These are phyloP conservation scores for Andrena fulva DNA, from an alignment of 2,888 invertebrate genomes.

Conservation along the genomic window DNA sequence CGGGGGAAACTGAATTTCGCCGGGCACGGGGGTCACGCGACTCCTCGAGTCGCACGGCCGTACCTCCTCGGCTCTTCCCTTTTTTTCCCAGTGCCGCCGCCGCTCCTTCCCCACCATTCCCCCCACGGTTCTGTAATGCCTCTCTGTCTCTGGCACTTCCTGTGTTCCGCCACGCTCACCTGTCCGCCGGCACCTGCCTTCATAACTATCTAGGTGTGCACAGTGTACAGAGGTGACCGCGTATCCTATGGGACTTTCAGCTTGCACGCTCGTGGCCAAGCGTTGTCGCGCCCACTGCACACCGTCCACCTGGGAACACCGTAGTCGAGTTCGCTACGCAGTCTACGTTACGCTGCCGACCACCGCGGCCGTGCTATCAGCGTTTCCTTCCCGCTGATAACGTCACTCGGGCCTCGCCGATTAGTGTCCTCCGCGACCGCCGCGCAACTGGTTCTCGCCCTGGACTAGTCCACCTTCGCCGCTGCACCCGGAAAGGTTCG, in stretches of 20 bases:
- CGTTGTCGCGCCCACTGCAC: slow-evolving; percentile 24
- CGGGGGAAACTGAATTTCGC: slow-evolving; percentile 9
- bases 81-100: slow-evolving; percentile 52
- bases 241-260: slow-evolving; percentile 66
- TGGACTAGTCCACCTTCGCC: not conserved
- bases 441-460: slow-evolving; percentile 11
- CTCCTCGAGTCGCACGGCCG: slow-evolving; percentile 32
- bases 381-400: slow-evolving; percentile 55
- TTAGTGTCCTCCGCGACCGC: slow-evolving; percentile 17
- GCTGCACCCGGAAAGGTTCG: slow-evolving; percentile 42
- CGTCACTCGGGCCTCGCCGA: slow-evolving; percentile 18
- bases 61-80: slow-evolving; percentile 32
- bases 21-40: slow-evolving; percentile 30
- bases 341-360: slow-evolving; percentile 73
- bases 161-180: slow-evolving; percentile 82
- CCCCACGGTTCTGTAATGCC: slow-evolving; percentile 63
- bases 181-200: slow-evolving; percentile 78
- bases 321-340: slow-evolving; percentile 53
- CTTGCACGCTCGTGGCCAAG: slow-evolving; percentile 52
- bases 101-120: slow-evolving; percentile 49
- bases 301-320: slow-evolving; percentile 57
- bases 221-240: slow-evolving; percentile 30
- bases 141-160: slow-evolving; percentile 80
- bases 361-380: slow-evolving; percentile 54
- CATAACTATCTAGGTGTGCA: slow-evolving; percentile 67